Evolutionary conservation across 1,140 invertebrate genomes (phyloP).

Genomic region (Drosophila orena): DNA sequence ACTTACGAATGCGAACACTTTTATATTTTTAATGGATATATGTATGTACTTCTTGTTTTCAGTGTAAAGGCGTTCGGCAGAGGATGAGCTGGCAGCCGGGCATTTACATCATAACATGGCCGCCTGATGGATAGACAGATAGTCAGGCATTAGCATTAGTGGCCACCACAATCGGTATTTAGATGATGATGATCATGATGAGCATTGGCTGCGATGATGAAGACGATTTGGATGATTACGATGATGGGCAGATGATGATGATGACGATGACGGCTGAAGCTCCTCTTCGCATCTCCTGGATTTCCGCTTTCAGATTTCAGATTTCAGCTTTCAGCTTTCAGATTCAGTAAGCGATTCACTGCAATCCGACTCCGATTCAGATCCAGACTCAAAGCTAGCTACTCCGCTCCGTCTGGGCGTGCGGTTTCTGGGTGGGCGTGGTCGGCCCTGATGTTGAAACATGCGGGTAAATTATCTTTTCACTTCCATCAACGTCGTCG

Average conservation of each 20-base stretch:
- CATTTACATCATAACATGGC: constrained; percentile 79
- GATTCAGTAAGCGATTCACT: constrained; percentile 4
- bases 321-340: constrained; percentile 2
- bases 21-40: no score
- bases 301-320: constrained; percentile 1
- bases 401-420: constrained; percentile 11
- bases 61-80: constrained; percentile 1
- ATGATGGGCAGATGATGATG: constrained; percentile 28
- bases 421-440: constrained; percentile 37
- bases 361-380: not conserved
- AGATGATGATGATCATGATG: constrained; percentile 16
- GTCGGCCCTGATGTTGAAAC: constrained; percentile 55
- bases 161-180: constrained; percentile 38
- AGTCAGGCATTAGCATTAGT: constrained; percentile 78
- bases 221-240: constrained; percentile 9
- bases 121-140: constrained; percentile 80
- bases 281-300: constrained; percentile 2
- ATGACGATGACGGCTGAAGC: constrained; percentile 14
- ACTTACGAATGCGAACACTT: no score
- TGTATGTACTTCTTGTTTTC: no score
- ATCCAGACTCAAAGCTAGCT: constrained; percentile 6
- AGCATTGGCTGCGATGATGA: not conserved
- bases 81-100: constrained; percentile 18
- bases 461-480: constrained; percentile 83
- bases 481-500: constrained; percentile 66